Conservation (phyloP, 2,888 invertebrate species). For the Baronia brevicornis region DNA sequence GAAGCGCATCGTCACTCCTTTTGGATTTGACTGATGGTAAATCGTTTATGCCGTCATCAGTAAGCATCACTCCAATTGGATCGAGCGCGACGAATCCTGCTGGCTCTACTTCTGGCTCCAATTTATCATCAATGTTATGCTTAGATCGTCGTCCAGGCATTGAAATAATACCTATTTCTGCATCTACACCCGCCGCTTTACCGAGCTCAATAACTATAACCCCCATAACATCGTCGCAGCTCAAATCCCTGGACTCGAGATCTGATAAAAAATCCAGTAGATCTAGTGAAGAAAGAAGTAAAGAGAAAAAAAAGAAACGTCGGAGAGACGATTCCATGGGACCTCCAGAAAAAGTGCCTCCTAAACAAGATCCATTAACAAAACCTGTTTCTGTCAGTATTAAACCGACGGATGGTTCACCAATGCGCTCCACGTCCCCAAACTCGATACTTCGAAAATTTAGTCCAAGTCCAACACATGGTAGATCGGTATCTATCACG, state of each 20-base stretch:
- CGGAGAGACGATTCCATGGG: slow-evolving; percentile 87
- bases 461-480: slow-evolving; percentile 82
- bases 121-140: slow-evolving; percentile 76
- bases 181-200: slow-evolving; percentile 77
- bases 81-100: slow-evolving; percentile 74
- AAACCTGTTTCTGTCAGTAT: slow-evolving; percentile 85
- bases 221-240: slow-evolving; percentile 80
- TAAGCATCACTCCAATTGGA: slow-evolving; percentile 69
- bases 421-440: slow-evolving; percentile 80
- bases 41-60: slow-evolving; percentile 69
- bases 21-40: slow-evolving; percentile 75
- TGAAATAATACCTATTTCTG: slow-evolving; percentile 88
- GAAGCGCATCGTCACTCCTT: slow-evolving; percentile 57
- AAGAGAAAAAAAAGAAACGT: slow-evolving; percentile 85
- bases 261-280: slow-evolving; percentile 65
- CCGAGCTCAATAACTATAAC: slow-evolving; percentile 92
- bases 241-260: slow-evolving; percentile 62
- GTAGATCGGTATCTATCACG: slow-evolving; percentile 78
- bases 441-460: slow-evolving; percentile 80
- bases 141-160: slow-evolving; percentile 85
- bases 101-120: slow-evolving; percentile 77
- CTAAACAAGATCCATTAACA: slow-evolving; percentile 81
- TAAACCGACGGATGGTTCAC: slow-evolving; percentile 79
- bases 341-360: slow-evolving; percentile 87
- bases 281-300: slow-evolving; percentile 62